A percentile compares a stretch with the other conserved stretches of the same genome.
Evolutionary conservation across 2,113 vertebrate genomes (phyloP).

Genomic region (Sinocyclocheilus rhinocerous): DNA sequence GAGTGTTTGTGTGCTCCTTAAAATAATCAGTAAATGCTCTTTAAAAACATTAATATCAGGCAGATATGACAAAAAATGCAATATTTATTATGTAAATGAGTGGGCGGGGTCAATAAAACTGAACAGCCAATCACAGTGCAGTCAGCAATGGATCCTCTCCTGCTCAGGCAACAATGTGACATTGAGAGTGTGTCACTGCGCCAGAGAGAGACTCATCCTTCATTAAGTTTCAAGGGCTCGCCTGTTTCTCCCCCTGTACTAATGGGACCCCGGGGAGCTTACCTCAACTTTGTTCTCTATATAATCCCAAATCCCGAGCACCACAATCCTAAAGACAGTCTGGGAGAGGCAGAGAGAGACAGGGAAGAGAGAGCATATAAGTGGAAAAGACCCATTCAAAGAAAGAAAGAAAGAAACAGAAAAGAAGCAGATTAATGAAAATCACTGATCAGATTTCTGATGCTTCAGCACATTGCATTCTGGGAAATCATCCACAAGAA

Average conservation of each 20-base stretch:
- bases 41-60: neutral
- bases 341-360: conserved; percentile 68
- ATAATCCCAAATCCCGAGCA: conserved; percentile 99
- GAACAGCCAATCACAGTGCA: neutral
- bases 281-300: conserved; percentile 99
- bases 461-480: conserved; percentile 25
- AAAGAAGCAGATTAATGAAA: neutral
- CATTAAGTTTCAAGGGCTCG: conserved; percentile 38
- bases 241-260: conserved; percentile 34
- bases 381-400: neutral
- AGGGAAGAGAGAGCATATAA: neutral
- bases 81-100: neutral
- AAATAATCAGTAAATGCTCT: neutral
- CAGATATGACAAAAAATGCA: neutral
- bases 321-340: conserved; percentile 95
- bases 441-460: conserved; percentile 27
- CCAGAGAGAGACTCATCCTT: conserved; percentile 49
- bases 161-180: conserved; percentile 55
- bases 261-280: conserved; percentile 70
- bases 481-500: neutral
- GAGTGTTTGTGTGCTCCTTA: too few relatives aligned
- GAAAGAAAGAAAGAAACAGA: conserved; percentile 15
- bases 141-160: neutral
- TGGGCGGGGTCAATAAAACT: too few relatives aligned
- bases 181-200: conserved; percentile 67